Conservation (phyloP, 2,113 vertebrate genomes). For the Entosphenus tridentatus region DNA sequence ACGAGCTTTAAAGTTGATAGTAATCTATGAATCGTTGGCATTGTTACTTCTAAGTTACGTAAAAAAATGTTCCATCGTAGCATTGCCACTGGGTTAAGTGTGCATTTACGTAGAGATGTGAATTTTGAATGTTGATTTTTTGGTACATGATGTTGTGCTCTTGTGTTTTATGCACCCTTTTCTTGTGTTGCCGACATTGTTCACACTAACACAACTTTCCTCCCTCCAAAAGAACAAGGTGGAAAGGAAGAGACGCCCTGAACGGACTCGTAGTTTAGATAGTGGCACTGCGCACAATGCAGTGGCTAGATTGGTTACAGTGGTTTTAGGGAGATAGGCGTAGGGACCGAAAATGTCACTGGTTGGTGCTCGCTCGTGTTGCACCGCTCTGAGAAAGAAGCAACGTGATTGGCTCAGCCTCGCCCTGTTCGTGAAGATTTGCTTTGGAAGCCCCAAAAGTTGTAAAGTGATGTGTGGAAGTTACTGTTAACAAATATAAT, state of each 20-base stretch:
- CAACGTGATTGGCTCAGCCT: not conserved
- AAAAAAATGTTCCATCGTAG: too few species aligned
- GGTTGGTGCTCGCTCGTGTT: not conserved
- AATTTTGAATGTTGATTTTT: too few species aligned
- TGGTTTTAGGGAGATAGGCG: conserved; percentile 4
- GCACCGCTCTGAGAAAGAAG: conserved; percentile 2
- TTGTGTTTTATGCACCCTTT: not conserved
- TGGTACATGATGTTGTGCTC: too few species aligned
- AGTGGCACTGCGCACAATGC: conserved; percentile 11
- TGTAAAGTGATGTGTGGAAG: not conserved
- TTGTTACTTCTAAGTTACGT: too few species aligned
- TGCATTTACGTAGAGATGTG: too few species aligned
- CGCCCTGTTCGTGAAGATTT: not conserved
- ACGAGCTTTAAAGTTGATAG: too few species aligned
- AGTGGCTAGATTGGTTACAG: conserved; percentile 9
- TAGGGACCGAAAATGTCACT: not conserved
- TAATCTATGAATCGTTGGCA: too few species aligned
- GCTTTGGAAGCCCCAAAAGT: conserved; percentile 6
- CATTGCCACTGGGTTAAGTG: too few species aligned
- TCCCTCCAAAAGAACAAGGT: conserved; percentile 9
- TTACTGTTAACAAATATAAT: not conserved
- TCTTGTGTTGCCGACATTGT: not conserved
- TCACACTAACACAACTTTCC: conserved; percentile 9
- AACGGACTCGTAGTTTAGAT: conserved; percentile 8
- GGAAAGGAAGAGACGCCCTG: conserved; percentile 3